Base-by-base conservation (phyloP, 2,113 vertebrate species). In the Paradoxurus hermaphroditus region DNA sequence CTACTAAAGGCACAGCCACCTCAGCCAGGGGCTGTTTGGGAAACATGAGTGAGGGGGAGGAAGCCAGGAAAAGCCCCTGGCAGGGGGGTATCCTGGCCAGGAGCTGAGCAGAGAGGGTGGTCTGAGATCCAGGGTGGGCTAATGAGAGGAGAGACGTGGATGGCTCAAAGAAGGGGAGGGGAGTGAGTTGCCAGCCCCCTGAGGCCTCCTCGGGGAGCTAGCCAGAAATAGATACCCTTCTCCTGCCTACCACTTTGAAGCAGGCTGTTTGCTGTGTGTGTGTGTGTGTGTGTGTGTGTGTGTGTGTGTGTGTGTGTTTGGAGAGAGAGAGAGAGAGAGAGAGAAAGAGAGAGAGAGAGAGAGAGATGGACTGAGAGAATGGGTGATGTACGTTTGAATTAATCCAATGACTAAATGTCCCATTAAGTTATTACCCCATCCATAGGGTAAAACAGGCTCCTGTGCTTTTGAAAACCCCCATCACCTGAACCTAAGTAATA, bases 171-270 rank as follows among this genome's bases (percentile, higher is more conserved):
- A 63, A 94, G 82, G 49, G 31, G 36, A 84, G 73, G 79, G 63
- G 53, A 68, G 73, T 90, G 34, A 89, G 86, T 95, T 98, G 97
- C 77, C 96, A 98, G 95, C 49, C 97, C 92, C 93, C 73, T 3
- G 93, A 90, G 96, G 98, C 96, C 96, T 93, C 95, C 91, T 94
- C 21, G 0, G 81, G 95, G 97, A 93, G 65, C 91, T 97, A 56
- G 91, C 93, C 96, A 96, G 97, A 97, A 98, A 97, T 96, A 97
- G 97, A 97, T 93, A 94, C 85, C 92, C 93, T 93, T 75, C 91
- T 72, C 86, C 91, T 86, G 73, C 91, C 93, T 96, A 89, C 92
- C 0, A 31, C 90, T 94, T 95, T 72, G 67, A 94, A 97, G 86
- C 89, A 95, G 81, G 79, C 93, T 97, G 94, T 92, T 82, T 83